These are phyloP conservation scores for Coracias cyanogaster DNA, from an alignment of 2,797 vertebrate genomes.

Conservation along the genomic window DNA sequence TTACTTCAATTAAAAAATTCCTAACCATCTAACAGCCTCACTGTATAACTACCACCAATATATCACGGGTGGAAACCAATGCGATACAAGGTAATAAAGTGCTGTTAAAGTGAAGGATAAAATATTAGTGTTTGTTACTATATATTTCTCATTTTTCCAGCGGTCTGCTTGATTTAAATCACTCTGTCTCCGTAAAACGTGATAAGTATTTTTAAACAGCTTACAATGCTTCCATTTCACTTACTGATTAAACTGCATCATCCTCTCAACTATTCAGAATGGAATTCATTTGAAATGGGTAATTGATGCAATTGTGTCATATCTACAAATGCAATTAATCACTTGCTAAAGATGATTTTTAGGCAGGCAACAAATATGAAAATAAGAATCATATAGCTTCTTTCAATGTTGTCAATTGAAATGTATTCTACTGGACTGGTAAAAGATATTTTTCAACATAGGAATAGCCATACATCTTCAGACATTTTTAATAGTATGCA, in stretches of 20 bases:
- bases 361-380: conserved; percentile 41
- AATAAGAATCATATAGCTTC: conserved; percentile 18
- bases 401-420: conserved; percentile 41
- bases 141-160: conserved; percentile 23
- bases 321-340: conserved; percentile 55
- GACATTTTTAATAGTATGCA: conserved; percentile 43
- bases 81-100: conserved; percentile 6
- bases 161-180: background rate
- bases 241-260: conserved; percentile 58
- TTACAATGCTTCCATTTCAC: conserved; percentile 46
- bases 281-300: conserved; percentile 48
- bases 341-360: conserved; percentile 42
- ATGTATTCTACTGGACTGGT: conserved; percentile 24
- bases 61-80: background rate
- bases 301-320: conserved; percentile 39
- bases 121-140: background rate
- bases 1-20: background rate
- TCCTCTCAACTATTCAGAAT: conserved; percentile 60
- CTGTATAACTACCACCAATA: background rate
- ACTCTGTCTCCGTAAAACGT: background rate
- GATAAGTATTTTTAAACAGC: conserved; percentile 39
- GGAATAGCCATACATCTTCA: conserved; percentile 16
- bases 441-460: conserved; percentile 4
- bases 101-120: background rate
- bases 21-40: background rate